Percentiles rank a stretch among this genome's conserved stretches.
Conservation (phyloP, 2,797 vertebrate species). For the Esox masquinongy region DNA sequence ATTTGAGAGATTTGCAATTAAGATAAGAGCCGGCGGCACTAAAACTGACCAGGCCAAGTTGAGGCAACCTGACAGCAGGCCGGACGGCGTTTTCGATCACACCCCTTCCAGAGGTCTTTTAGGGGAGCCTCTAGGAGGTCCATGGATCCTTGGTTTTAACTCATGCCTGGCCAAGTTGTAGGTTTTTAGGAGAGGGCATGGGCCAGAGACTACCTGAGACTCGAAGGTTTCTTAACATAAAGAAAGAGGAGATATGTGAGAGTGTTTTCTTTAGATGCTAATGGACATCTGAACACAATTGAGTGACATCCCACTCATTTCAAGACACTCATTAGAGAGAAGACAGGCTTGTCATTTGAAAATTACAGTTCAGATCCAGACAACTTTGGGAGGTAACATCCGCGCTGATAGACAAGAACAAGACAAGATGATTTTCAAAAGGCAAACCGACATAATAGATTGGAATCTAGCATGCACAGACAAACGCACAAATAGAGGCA, state of each 20-base stretch:
- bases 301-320: background rate
- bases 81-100: conserved; percentile 1
- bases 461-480: background rate
- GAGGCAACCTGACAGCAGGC: background rate
- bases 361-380: background rate
- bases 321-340: background rate
- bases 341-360: background rate
- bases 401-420: conserved; percentile 7
- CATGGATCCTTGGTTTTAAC: background rate
- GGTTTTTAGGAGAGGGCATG: background rate
- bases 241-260: background rate
- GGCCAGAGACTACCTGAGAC: background rate
- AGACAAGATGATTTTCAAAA: conserved; percentile 13
- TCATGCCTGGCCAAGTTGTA: background rate
- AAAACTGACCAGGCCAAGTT: conserved; percentile 29
- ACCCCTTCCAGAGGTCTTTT: background rate
- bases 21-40: conserved; percentile 36
- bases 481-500: background rate
- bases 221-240: background rate
- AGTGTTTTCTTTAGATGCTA: background rate
- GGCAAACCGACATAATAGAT: background rate
- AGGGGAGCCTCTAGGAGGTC: background rate
- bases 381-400: background rate
- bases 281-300: background rate
- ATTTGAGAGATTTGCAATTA: conserved; percentile 47